Base-by-base conservation (phyloP, 2,888 invertebrate species). In the Drosophila antonietae region DNA sequence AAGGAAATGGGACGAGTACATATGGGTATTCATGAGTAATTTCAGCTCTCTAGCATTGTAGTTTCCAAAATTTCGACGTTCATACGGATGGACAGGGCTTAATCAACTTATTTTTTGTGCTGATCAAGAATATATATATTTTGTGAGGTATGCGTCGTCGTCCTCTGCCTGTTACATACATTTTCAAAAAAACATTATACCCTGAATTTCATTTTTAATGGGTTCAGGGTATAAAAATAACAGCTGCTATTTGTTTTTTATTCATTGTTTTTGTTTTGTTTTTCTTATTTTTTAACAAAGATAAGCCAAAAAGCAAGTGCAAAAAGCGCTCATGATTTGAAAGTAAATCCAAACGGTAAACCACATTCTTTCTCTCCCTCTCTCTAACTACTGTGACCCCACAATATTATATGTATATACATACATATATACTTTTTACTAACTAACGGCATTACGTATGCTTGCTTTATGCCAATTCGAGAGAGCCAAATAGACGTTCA, bases 291-390 rank as follows among this genome's bases (percentile, higher is more conserved):
- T 65, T 71, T 14, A 12, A 28, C 47, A 39, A 64, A 68, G 75
- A 65, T 80, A 69, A 59, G 69, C 20, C 37, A 57, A 58, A 68
- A 47, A 47, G 31, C 60, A 62, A 70, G 51, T 66, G 62, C 59
- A 59, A 23, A 55, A 47, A 57, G 52, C 37, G 23, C 37, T 52
- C 37, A 35, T 18, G 28, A 51, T 52, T 52, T 18, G 33, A 43
- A 44, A 57, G 41, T 41, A 41, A 60, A 53, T 33, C 53, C 9
- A 15, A 59, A 39, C 58, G 23, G 51, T 59, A 55, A 62, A 53
- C 58, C 57, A 39, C 56, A 46, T 52, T 37, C n/a, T 2, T 31
- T 23, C 18, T 7, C 28, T 7, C 41, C 1, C 39, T 23, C 37
- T 23, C 20, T 20, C 18, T 20, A 7, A 1, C n/a, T 2, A 7